A percentile compares a stretch with the other conserved stretches of the same genome.
Evolutionary conservation across 2,797 vertebrate genomes (phyloP).

Genomic region (Mico argentatus): DNA sequence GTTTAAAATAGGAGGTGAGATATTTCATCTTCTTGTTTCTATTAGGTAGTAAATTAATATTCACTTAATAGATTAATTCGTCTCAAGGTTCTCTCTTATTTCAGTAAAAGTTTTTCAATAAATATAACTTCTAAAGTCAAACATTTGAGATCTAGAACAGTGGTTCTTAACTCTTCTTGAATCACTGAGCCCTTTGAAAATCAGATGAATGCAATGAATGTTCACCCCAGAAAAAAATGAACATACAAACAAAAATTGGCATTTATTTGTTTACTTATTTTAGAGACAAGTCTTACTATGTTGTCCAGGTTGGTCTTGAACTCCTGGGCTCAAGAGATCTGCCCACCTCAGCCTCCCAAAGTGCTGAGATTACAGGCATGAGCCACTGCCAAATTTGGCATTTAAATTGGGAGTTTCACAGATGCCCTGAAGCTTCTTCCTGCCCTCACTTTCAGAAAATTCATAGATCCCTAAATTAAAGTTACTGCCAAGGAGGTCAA

Average conservation of each 20-base stretch:
- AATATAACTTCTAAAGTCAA: neutral
- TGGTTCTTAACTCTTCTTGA: neutral
- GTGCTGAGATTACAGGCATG: neutral
- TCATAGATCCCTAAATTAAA: neutral
- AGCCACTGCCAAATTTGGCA: neutral
- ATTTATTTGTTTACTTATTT: neutral
- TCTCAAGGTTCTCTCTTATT: neutral
- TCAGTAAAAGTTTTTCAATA: neutral
- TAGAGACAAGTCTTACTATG: neutral
- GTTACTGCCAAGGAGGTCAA: neutral
- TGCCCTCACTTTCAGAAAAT: neutral
- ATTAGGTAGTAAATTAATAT: neutral
- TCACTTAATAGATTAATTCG: neutral
- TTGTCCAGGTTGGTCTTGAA: neutral
- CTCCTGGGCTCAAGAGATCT: neutral
- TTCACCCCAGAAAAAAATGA: neutral
- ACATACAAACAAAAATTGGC: neutral
- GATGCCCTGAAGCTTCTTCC: neutral
- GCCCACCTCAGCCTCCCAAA: neutral
- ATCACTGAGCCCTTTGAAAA: constrained; percentile 13
- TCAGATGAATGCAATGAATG: neutral
- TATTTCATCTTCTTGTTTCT: neutral
- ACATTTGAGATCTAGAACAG: neutral
- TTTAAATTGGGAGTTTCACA: neutral
- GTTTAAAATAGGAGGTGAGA: neutral